Evolutionary conservation across 2,888 invertebrate genomes (phyloP).

Genomic region (Anaspis maculata): DNA sequence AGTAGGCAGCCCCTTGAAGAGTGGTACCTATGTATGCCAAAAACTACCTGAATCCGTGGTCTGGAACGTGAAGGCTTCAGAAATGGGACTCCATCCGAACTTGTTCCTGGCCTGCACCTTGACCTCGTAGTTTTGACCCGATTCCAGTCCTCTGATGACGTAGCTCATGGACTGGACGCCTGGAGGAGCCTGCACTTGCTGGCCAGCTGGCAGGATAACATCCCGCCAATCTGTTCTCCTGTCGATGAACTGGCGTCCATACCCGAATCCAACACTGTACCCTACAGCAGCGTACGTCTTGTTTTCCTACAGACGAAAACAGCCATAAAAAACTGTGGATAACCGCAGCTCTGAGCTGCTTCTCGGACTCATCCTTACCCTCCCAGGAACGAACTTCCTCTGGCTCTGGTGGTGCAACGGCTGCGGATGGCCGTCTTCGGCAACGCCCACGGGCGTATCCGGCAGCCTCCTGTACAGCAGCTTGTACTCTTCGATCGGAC

Average conservation of each 20-base stretch:
- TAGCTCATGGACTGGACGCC: conserved; percentile 58
- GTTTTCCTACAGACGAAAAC: conserved; percentile 29
- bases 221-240: conserved; percentile 49
- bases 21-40: too few species aligned
- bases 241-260: conserved; percentile 34
- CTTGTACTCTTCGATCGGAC: conserved; percentile 60
- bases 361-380: conserved; percentile 32
- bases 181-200: conserved; percentile 40
- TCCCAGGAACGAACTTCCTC: conserved; percentile 32
- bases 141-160: conserved; percentile 56
- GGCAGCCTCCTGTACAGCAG: conserved; percentile 55
- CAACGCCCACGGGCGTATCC: conserved; percentile 32
- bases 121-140: conserved; percentile 58
- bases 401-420: conserved; percentile 44
- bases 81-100: conserved; percentile 58
- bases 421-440: conserved; percentile 41
- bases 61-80: conserved; percentile 54
- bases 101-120: conserved; percentile 58
- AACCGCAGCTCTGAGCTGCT: too few species aligned
- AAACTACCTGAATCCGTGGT: conserved; percentile 58
- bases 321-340: background rate
- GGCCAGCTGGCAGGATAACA: conserved; percentile 48
- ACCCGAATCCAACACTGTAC: conserved; percentile 31
- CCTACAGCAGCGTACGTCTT: conserved; percentile 32
- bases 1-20: too few species aligned